These are phyloP conservation scores for Oncopodura yosiiana DNA, from an alignment of 1,140 invertebrate species.

Conservation along the genomic window DNA sequence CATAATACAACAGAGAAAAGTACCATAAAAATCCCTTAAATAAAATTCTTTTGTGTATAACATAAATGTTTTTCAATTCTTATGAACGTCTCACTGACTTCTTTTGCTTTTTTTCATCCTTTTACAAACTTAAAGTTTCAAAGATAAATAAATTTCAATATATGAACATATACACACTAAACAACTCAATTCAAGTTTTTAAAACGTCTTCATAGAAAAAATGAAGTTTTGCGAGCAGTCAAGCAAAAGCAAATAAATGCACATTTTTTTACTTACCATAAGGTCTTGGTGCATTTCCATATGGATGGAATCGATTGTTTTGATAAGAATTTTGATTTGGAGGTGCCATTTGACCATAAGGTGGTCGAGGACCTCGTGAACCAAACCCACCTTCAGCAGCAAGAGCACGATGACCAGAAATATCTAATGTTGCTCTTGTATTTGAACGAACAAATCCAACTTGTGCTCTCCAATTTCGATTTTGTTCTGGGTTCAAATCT, in stretches of 20 bases:
- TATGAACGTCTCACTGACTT: too few relatives aligned
- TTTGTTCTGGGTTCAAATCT: conserved; percentile 54
- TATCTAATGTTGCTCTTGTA: conserved; percentile 51
- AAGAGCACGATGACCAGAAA: conserved; percentile 60
- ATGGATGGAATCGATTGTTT: conserved; percentile 6
- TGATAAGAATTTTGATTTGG: conserved; percentile 4
- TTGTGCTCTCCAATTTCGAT: conserved; percentile 56
- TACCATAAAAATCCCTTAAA: too few relatives aligned
- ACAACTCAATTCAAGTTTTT: background rate
- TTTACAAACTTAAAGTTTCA: too few relatives aligned
- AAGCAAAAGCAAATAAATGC: too few relatives aligned
- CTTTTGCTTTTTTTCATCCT: too few relatives aligned
- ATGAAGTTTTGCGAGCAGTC: too few relatives aligned
- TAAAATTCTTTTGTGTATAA: too few relatives aligned
- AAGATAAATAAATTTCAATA: background rate
- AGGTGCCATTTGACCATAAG: conserved; percentile 30
- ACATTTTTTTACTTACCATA: too few relatives aligned
- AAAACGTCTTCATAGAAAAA: background rate
- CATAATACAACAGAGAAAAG: too few relatives aligned
- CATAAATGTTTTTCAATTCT: too few relatives aligned
- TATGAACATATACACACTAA: background rate
- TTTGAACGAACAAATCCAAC: conserved; percentile 59
- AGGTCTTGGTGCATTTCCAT: conserved; percentile 3
- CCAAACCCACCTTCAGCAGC: conserved; percentile 34
- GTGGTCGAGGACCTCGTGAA: conserved; percentile 18